Base-by-base conservation (phyloP, 2,888 invertebrate genomes). In the Nomada flava region DNA sequence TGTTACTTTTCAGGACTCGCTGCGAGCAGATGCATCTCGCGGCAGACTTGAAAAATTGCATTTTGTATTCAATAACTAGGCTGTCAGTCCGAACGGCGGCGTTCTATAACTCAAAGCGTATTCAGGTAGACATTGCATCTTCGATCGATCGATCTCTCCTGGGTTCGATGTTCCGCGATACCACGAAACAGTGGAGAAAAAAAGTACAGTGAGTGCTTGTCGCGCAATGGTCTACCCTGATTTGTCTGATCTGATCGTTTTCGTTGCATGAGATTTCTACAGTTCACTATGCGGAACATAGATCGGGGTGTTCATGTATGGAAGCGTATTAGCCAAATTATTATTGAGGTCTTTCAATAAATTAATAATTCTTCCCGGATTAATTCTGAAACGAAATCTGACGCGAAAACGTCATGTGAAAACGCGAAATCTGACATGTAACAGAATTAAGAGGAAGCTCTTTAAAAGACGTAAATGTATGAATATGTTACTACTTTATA, bases 1-100 rank as follows among this genome's bases (percentile, higher is more conserved):
- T 71, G 74, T 71, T 80, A 70, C 72, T 60, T 70, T 67, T 73
- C 71, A 60, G 76, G 69, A 57, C 55, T 55, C 65, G 65, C 57
- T 69, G 76, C 50, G 79, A 53, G 70, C 75, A 75, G 82, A 68
- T 79, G 77, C 74, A 69, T 72, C 72, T 50, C 47, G 52, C 65
- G 83, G 79, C 84, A 85, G 84, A 82, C 86, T 89, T 87, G 90
- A 91, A 89, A 91, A 88, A 91, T 91, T 91, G 89, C 89, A 89
- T 90, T 91, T 90, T 89, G 89, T 89, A 89, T 91, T 91, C 91
- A 90, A 91, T 90, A 91, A 91, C 90, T 90, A 89, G 89, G 85
- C 91, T 91, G 91, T 91, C 91, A 90, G 84, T 84, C 82, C 83
- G 85, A 85, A 74, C 85, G 76, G 84, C 79, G 80, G 80, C 86